Evolutionary conservation across 1,140 invertebrate species (phyloP).

Genomic region (Coptotermes formosanus): DNA sequence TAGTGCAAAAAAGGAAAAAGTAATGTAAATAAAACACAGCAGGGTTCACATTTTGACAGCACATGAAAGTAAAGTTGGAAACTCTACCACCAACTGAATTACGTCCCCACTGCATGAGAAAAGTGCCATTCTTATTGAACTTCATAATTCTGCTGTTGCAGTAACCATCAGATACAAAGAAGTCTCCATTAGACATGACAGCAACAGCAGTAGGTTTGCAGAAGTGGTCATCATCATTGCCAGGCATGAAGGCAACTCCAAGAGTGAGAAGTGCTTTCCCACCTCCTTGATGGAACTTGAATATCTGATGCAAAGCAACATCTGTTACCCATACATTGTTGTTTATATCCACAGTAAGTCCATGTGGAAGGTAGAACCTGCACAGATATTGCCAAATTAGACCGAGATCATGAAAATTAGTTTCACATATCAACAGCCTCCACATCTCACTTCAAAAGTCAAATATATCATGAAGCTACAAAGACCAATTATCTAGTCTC

Average conservation of each 20-base stretch:
- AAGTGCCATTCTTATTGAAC: slow-evolving; percentile 72
- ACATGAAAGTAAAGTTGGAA: too few species aligned
- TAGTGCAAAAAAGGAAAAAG: too few species aligned
- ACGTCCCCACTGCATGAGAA: slow-evolving; percentile 42
- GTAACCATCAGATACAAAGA: slow-evolving; percentile 94
- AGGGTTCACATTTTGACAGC: too few species aligned
- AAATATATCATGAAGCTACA: too few species aligned
- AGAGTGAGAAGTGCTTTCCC: slow-evolving; percentile 58
- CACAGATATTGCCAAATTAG: background rate
- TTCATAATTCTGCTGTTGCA: slow-evolving; percentile 88
- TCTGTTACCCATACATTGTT: slow-evolving; percentile 96
- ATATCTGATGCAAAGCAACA: slow-evolving; percentile 95
- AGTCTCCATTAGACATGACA: slow-evolving; percentile 76
- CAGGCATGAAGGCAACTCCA: slow-evolving; percentile 80
- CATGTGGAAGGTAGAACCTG: slow-evolving; percentile 91
- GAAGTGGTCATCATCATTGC: slow-evolving; percentile 71
- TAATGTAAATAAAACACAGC: too few species aligned
- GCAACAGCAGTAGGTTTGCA: slow-evolving; percentile 95
- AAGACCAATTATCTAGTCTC: too few species aligned
- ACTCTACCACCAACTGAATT: background rate
- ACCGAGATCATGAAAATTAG: too few species aligned
- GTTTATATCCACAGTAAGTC: slow-evolving; percentile 80
- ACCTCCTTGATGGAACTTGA: slow-evolving; percentile 60
- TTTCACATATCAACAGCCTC: too few species aligned
- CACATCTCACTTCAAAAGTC: too few species aligned